A percentile compares a stretch with the other conserved stretches of the same genome.
phyloP scores from a whole-genome alignment of 2,888 invertebrate genomes.

The Aleiodes testaceus region DNA sequence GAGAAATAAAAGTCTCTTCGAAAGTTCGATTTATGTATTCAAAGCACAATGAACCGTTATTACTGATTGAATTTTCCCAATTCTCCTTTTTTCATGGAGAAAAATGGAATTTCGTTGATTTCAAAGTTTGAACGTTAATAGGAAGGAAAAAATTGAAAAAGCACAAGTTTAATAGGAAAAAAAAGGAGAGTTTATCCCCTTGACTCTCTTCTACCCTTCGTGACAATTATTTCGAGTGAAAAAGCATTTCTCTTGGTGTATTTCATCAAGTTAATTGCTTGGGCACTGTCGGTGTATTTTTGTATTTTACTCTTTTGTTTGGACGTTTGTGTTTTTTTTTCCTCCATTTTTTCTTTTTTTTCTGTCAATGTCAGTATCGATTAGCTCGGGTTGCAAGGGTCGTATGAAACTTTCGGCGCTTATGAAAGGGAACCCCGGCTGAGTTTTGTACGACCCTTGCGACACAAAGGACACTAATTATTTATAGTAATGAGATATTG shows the following conservation, averaged over 20 bases:
- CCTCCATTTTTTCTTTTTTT: conserved; percentile 1
- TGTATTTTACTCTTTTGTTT: not conserved
- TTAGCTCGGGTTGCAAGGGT: not conserved
- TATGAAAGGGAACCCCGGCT: conserved; percentile 10
- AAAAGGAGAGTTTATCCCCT: conserved; percentile 30
- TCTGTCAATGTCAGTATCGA: conserved; percentile 33
- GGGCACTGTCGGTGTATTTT: conserved; percentile 12
- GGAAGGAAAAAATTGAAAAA: not conserved
- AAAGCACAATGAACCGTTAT: too few relatives aligned
- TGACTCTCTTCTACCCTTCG: conserved; percentile 21
- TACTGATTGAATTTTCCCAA: too few relatives aligned
- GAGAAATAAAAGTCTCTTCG: too few relatives aligned
- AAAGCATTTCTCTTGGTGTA: conserved; percentile 37
- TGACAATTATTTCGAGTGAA: conserved; percentile 43
- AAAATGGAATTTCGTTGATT: too few relatives aligned
- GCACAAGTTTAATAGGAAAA: not conserved
- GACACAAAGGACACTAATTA: conserved; percentile 62
- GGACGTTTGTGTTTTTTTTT: conserved; percentile 3
- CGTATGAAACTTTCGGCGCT: conserved; percentile 14
- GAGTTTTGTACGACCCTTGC: not conserved
- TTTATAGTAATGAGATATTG: conserved; percentile 71
- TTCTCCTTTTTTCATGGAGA: too few relatives aligned
- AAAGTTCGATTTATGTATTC: too few relatives aligned
- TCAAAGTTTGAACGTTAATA: not conserved
- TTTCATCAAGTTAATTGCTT: conserved; percentile 45